These are phyloP conservation scores for Hippasteria phrygiana DNA, from an alignment of 53 echinoderm and acorn worm species.

Conservation along the genomic window DNA sequence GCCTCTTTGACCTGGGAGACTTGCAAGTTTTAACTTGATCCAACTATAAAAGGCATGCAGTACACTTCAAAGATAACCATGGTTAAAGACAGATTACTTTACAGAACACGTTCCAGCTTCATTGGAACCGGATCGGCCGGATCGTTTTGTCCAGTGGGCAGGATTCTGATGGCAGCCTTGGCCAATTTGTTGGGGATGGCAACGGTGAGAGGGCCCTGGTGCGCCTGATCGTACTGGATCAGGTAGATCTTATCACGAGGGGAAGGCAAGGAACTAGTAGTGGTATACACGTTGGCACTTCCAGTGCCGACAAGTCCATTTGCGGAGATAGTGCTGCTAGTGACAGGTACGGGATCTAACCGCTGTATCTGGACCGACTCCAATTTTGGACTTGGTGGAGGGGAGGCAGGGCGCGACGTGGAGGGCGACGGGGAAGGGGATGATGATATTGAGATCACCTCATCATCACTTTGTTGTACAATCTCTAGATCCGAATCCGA, in stretches of 20 bases:
- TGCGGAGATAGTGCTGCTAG: neutral
- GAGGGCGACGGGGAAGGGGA: conserved; percentile 28
- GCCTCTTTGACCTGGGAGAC: no score
- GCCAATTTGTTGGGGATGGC: conserved; percentile 40
- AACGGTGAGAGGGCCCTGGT: neutral
- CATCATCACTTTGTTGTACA: neutral
- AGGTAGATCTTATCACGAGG: conserved; percentile 13
- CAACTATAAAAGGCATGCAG: neutral
- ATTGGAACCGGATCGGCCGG: conserved; percentile 1
- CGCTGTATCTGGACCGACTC: conserved; percentile 37
- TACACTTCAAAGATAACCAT: neutral
- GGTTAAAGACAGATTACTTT: neutral
- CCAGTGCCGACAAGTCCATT: neutral
- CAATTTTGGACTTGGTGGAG: neutral
- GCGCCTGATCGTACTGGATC: conserved; percentile 30
- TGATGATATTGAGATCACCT: conserved; percentile 9
- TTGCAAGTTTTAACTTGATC: no score
- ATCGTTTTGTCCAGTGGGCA: neutral
- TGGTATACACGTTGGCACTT: neutral
- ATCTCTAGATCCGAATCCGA: neutral
- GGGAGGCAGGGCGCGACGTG: conserved; percentile 10
- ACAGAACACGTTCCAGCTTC: conserved; percentile 35
- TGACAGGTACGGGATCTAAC: conserved; percentile 7
- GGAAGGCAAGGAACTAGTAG: neutral
- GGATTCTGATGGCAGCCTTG: conserved; percentile 36